Base-by-base conservation (phyloP, 2,888 invertebrate genomes). In the Habroteleia sp. region DNA sequence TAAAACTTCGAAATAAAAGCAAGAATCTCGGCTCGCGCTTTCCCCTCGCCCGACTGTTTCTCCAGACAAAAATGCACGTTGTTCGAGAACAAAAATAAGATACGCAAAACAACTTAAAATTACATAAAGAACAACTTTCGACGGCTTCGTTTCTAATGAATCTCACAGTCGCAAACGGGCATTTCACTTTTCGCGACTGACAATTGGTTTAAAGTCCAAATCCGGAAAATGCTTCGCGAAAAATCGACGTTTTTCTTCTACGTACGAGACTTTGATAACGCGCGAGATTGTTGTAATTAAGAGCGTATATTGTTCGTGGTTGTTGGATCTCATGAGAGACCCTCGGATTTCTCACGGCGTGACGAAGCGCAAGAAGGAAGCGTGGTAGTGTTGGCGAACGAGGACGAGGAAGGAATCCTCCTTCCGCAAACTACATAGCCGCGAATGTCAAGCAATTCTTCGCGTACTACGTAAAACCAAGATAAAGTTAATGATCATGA, bases 231-330 rank as follows among this genome's bases (percentile, higher is more conserved):
- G 17, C 17, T 1, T 16, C 31, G 44, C 39, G 23, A 42, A 54
- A 48, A 48, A 7, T 7, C 10, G 33, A 4, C 31, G 31, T 33
- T 69, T 65, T 72, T 37, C 46, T 20, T 56, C n/a, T 13, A 42
- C 65, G 33, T 48, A 23, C 35, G 63, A 46, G 69, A 69, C 63
- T 75, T 77, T 69, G 66, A 73, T 75, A 71, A 71, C 81, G 81
- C 77, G 79, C 81, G 72, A 77, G 81, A 82, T 84, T 82, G 84
- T 85, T 82, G 83, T 85, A 85, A 86, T 85, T 84, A 85, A 85
- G 84, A 80, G 80, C 79, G 78, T 68, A 73, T 79, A 86, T 86
- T 86, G 85, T 86, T 83, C 78, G 41, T 35, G 71, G 73, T 68
- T 56, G 71, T 37, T 62, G 77, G 58, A 68, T 84, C 85, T 77